These are phyloP conservation scores for Endotricha flammealis DNA, from an alignment of 2,888 invertebrate genomes.

Conservation along the genomic window DNA sequence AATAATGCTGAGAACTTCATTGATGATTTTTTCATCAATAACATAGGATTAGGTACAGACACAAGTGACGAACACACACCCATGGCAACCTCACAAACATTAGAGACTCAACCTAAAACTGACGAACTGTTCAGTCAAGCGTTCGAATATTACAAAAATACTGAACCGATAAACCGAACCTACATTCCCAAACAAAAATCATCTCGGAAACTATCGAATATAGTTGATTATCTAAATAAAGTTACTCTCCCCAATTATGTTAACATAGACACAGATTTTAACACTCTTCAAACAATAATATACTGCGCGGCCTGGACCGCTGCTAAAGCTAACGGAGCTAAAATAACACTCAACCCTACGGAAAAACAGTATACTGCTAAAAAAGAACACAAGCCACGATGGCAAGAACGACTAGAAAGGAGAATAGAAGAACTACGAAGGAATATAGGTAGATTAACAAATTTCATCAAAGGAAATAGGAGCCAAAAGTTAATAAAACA, in stretches of 20 bases:
- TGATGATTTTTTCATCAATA: neutral
- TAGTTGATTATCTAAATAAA: slow-evolving; percentile 3
- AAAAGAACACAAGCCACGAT: slow-evolving; percentile 12
- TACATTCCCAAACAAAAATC: slow-evolving; percentile 1
- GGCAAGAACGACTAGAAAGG: slow-evolving; percentile 13
- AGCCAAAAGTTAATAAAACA: slow-evolving; percentile 2
- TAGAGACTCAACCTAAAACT: too few relatives aligned
- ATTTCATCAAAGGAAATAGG: slow-evolving; percentile 15
- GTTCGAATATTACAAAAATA: neutral
- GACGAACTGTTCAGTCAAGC: neutral
- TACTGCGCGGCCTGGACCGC: slow-evolving; percentile 6
- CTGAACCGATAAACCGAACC: too few relatives aligned
- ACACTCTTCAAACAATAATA: neutral
- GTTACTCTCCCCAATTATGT: neutral
- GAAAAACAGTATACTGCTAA: too few relatives aligned
- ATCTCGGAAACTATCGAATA: neutral
- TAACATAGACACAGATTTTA: slow-evolving; percentile 1
- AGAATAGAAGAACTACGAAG: slow-evolving; percentile 10
- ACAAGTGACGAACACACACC: neutral
- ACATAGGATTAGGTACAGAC: too few relatives aligned
- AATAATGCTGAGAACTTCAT: neutral
- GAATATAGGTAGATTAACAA: slow-evolving; percentile 15
- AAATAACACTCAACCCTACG: slow-evolving; percentile 2
- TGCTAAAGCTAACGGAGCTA: slow-evolving; percentile 10
- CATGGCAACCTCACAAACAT: neutral